phyloP scores from a whole-genome alignment of 2,113 vertebrate species.

The Narcine bancroftii region DNA sequence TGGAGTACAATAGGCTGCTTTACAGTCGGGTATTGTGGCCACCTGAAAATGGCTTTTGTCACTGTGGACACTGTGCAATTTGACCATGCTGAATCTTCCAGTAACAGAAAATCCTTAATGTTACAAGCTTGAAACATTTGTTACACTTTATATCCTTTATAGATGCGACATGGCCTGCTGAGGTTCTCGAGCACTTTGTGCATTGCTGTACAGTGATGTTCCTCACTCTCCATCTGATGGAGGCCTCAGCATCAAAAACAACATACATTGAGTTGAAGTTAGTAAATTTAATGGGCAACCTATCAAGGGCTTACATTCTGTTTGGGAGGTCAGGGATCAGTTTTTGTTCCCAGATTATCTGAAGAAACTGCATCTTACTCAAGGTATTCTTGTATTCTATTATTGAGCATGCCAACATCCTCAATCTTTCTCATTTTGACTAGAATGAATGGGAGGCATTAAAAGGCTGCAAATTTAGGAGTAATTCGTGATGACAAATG shows the following conservation, averaged over 20 bases:
- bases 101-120: background rate
- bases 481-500: background rate
- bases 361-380: background rate
- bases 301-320: background rate
- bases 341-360: background rate
- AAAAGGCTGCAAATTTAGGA: background rate
- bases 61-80: background rate
- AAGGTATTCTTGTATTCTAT: background rate
- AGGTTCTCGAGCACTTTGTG: no score
- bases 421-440: background rate
- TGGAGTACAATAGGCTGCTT: no score
- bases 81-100: background rate
- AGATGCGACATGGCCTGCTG: no score
- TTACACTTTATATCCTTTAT: no score
- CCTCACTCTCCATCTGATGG: background rate
- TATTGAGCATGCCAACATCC: background rate
- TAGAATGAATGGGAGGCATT: background rate
- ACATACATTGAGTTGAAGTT: background rate
- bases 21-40: no score
- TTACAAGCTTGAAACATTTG: no score
- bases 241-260: background rate
- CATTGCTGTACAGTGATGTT: no score
- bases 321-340: background rate
- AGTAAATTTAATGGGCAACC: background rate
- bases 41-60: no score